These are phyloP conservation scores for Muscicapa striata DNA, from an alignment of 2,797 vertebrate genomes.

Conservation along the genomic window DNA sequence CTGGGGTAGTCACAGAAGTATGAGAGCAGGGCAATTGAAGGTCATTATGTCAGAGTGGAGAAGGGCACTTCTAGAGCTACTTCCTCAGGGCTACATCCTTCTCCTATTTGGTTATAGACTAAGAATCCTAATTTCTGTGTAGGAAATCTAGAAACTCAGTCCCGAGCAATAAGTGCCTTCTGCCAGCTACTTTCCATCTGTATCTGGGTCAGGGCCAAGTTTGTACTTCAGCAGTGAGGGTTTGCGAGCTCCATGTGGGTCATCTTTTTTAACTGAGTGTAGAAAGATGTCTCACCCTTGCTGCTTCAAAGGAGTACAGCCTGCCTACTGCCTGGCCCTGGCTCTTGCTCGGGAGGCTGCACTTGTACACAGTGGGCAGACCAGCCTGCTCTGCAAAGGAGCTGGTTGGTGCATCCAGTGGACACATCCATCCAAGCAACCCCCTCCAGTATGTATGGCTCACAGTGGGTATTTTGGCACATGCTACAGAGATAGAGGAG, in stretches of 20 bases:
- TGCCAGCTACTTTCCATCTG: not conserved
- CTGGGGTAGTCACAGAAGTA: not conserved
- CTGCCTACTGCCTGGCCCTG: accelerated
- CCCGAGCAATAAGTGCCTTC: not conserved
- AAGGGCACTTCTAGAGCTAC: not conserved
- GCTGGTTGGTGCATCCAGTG: not conserved
- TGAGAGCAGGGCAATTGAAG: not conserved
- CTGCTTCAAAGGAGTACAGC: not conserved
- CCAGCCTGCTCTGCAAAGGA: not conserved
- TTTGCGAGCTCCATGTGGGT: not conserved
- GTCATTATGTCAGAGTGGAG: not conserved
- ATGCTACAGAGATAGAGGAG: not conserved
- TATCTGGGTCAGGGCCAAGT: not conserved
- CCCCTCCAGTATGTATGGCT: not conserved
- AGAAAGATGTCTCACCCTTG: not conserved
- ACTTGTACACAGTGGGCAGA: not conserved
- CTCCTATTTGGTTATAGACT: not conserved
- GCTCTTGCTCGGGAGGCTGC: not conserved
- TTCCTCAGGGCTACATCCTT: not conserved
- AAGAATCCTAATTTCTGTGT: not conserved
- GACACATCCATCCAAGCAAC: not conserved
- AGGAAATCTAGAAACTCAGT: not conserved
- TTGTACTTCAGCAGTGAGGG: not conserved
- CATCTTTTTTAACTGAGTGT: not conserved
- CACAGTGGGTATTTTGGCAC: not conserved